Conservation (phyloP, 1,140 invertebrate genomes). For the Antheraea pernyi region DNA sequence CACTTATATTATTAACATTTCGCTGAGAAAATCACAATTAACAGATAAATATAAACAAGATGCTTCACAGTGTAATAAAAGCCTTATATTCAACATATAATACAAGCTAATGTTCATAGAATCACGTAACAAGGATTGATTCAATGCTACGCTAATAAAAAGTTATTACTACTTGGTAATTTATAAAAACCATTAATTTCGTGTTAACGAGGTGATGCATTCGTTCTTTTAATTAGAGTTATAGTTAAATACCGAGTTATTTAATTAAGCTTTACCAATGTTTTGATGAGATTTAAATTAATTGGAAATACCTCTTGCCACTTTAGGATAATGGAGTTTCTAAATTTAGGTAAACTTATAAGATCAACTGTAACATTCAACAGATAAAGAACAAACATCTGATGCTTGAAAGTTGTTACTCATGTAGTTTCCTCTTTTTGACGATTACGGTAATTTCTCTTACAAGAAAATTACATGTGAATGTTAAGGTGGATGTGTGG, state of each 20-base stretch:
- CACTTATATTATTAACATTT: too few relatives aligned
- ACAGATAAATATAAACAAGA: too few relatives aligned
- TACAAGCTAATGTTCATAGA: not conserved
- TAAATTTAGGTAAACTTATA: not conserved
- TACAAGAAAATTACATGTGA: too few relatives aligned
- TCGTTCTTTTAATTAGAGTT: not conserved
- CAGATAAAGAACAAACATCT: too few relatives aligned
- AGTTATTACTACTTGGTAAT: conserved; percentile 5
- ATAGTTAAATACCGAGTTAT: not conserved
- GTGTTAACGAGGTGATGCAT: not conserved
- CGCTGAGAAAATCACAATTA: too few relatives aligned
- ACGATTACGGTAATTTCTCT: too few relatives aligned
- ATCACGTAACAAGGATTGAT: not conserved
- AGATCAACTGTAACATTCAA: too few relatives aligned
- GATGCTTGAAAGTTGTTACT: too few relatives aligned
- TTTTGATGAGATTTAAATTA: not conserved
- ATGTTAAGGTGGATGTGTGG: too few relatives aligned
- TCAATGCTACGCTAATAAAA: not conserved
- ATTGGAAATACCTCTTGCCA: not conserved
- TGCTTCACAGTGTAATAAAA: not conserved
- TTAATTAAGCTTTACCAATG: not conserved
- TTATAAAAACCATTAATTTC: not conserved
- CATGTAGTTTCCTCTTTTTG: too few relatives aligned
- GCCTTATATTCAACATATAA: not conserved
- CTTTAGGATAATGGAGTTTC: not conserved